phyloP scores from a whole-genome alignment of 1,140 invertebrate species.

The Akabosia matsudoensis region DNA sequence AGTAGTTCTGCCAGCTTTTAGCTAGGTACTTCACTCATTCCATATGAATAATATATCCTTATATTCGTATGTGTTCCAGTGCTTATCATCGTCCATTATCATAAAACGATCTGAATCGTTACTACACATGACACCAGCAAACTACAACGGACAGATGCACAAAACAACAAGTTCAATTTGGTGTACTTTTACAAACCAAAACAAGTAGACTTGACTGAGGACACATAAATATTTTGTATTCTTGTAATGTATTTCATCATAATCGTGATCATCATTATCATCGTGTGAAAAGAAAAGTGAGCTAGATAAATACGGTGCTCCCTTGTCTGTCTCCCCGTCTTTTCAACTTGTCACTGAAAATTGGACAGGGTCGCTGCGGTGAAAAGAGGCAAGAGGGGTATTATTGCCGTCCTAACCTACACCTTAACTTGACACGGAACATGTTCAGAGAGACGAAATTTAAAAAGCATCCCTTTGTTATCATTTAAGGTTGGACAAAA shows the following conservation, averaged over 20 bases:
- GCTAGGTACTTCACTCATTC: background rate
- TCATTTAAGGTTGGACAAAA: no score
- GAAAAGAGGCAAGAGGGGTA: background rate
- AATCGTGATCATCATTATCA: background rate
- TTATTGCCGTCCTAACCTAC: background rate
- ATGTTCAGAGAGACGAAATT: no score
- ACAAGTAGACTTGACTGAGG: background rate
- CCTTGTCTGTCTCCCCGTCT: background rate
- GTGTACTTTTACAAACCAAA: background rate
- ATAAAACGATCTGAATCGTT: background rate
- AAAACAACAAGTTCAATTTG: background rate
- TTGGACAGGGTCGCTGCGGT: background rate
- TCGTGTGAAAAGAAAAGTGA: background rate
- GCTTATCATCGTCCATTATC: background rate
- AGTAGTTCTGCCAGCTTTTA: background rate
- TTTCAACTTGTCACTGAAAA: background rate
- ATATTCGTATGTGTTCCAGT: background rate
- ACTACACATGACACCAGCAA: background rate
- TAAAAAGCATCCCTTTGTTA: no score
- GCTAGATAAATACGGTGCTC: background rate
- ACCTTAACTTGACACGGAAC: no score
- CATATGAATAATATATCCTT: no score
- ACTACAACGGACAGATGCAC: background rate
- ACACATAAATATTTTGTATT: background rate
- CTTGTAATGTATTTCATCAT: background rate